Base-by-base conservation (phyloP, 1,140 invertebrate species). In the Alviniconcha marisindica region DNA sequence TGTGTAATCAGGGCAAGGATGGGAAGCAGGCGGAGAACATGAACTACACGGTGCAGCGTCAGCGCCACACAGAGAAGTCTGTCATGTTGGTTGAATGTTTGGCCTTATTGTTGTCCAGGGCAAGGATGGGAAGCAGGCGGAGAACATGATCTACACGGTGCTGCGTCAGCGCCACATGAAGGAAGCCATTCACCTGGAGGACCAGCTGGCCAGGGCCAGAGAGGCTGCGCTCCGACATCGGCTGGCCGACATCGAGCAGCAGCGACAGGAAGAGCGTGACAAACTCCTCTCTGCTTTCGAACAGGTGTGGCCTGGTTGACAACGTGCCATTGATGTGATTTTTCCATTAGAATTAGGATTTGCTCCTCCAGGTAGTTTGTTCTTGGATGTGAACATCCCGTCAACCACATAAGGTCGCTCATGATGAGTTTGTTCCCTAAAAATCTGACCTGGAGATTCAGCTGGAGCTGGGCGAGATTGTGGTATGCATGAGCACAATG, bases 111-210 rank as follows among this genome's bases (percentile, higher is more conserved):
- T n/a, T 69, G 69, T 78, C 28, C 56, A 91, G 90, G 87, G 85
- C 40, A 90, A 90, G 71, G 84, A 89, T 80, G 89, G 87, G 14
- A 83, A 90, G 5, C 77, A 89, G 63, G 89, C 88, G 36, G 91
- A 92, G 86, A 92, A 91, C 83, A 89, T 92, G 86, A 90, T 92
- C 60, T 91, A 91, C 85, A 87, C 87, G 10, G 90, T 92, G 2
- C 85, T 92, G 33, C 82, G 91, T 66, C 91, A 92, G 84, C 89
- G 91, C 36, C 91, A 92, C 87, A 90, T 91, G 40, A 91, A 91
- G 83, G 91, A 92, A 78, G 91, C 91, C 56, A 90, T 92, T 36
- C 90, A 91, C 79, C 85, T 92, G 33, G 90, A 92, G 56, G 91
- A 91, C 28, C 91, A 92, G 81, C 83, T 91, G 31, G 90, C 89